Base-by-base conservation (phyloP, 64 coral and sea anemone species). In the Porites lutea region DNA sequence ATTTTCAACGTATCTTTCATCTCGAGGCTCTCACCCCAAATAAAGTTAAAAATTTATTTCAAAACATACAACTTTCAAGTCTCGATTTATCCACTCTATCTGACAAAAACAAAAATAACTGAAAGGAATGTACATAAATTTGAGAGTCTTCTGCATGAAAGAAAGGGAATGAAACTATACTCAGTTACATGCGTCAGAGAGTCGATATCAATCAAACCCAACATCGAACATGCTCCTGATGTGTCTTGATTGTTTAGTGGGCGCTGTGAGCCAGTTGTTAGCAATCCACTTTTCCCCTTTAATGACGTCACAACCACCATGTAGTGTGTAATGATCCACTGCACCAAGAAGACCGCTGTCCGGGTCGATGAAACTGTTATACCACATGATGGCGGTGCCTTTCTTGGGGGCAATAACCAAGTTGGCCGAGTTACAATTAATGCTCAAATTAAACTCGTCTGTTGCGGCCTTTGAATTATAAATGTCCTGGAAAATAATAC, bases 231-330 rank as follows among this genome's bases (percentile, higher is more conserved):
- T 93, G 49, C 95, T 97, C 77, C 84, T 94, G 15, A 94, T 79
- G 52, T 97, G 88, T 45, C 49, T 92, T 48, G 88, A 83, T 16
- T 91, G 59, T 52, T 83, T 86, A 9, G 84, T 87, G 13, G 95
- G 95, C 48, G 95, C 95, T n/a, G 87, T 91, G 13, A 97, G 90
- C 95, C 95, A 97, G 9, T 97, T 97, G 69, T 97, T 97, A n/a
- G 95, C 95, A 3, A 97, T 87, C 95, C 95, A 97, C 82, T 97
- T 97, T 14, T 72, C 82, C 13, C 95, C 95, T 78, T 68, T 93
- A n/a, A 86, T 90, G 53, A 97, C 93, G 59, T 90, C 82, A 88
- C 95, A 97, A 19, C 95, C 95, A 2, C 95, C 95, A 54, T 97
- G 95, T 6, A 90, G 48, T 15, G 95, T 91, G 59, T 67, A 88